phyloP scores from a whole-genome alignment of 2,113 vertebrate genomes.

The Eidolon helvum region DNA sequence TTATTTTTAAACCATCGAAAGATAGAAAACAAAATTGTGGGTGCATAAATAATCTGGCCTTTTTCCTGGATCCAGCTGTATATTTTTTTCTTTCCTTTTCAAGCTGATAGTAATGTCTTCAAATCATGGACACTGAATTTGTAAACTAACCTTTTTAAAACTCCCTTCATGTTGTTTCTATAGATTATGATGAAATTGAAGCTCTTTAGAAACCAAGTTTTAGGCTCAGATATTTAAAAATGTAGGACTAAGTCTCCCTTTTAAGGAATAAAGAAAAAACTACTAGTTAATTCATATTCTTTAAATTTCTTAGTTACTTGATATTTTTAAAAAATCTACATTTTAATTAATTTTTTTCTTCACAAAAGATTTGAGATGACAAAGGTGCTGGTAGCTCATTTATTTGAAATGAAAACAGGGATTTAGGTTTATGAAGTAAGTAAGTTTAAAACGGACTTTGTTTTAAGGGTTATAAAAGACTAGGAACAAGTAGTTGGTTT shows the following conservation, averaged over 20 bases:
- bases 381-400: background rate
- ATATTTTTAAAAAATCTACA: background rate
- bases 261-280: constrained; percentile 18
- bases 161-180: background rate
- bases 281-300: background rate
- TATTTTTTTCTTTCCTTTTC: background rate
- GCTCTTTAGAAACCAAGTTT: constrained; percentile 21
- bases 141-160: constrained; percentile 8
- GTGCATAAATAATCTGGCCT: constrained; percentile 30
- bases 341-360: background rate
- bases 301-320: background rate
- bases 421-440: constrained; percentile 2
- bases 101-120: background rate
- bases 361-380: background rate
- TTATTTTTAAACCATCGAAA: background rate
- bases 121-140: background rate
- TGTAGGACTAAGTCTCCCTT: background rate
- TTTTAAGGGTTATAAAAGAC: background rate
- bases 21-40: constrained; percentile 27
- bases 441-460: background rate
- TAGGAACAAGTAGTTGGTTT: background rate
- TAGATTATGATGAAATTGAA: constrained; percentile 8
- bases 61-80: background rate
- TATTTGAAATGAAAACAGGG: constrained; percentile 20
- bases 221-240: constrained; percentile 29